Evolutionary conservation across 2,888 invertebrate species (phyloP), one percentile per base, ranked within the genome.

Genomic region (Hirtodrosophila alboralis): DNA sequence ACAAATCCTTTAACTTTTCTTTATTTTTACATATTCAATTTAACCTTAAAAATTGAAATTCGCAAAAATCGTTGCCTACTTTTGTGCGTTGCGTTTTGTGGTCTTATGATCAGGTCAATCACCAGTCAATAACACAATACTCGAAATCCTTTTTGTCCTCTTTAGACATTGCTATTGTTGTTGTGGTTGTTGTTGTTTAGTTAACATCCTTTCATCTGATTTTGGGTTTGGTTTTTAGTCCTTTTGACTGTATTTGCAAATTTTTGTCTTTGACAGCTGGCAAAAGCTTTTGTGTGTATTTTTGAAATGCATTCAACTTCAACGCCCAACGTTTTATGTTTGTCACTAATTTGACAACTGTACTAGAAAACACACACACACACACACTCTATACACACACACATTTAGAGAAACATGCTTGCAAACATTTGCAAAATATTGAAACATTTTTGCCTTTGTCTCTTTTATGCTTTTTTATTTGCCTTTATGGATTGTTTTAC

Each of bases 251-350:
- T 51, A 62, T 74, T 76, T 64, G 62, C 62, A 65, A 75, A 62
- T 59, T 78, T 59, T 78, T 68, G 54, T 61, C 75, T 80, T 81
- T 81, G 85, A 84, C 75, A 78, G 71, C 54, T 66, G 48, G 36
- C 60, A 74, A 78, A 52, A 40, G 54, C 59, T 63, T 61, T 63
- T 65, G 54, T 64, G 40, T 62, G 45, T 79, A 60, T 54, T 74
- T 62, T 64, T 66, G 45, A 66, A 80, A 53, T 74, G 78, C 77
- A 84, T 53, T 67, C 54, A 44, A 62, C 47, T 33, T 23, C 34
- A 27, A 30, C 56, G 28, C 51, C 51, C 43, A 45, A 47, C 38
- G 49, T 43, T 73, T 60, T 79, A 56, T 70, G 63, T 60, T 60
- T 58, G 47, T 49, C 60, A 70, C 58, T 69, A 71, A 70, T 62